These are phyloP conservation scores for Trissolcus basalis DNA, from an alignment of 1,140 invertebrate genomes.

Conservation along the genomic window DNA sequence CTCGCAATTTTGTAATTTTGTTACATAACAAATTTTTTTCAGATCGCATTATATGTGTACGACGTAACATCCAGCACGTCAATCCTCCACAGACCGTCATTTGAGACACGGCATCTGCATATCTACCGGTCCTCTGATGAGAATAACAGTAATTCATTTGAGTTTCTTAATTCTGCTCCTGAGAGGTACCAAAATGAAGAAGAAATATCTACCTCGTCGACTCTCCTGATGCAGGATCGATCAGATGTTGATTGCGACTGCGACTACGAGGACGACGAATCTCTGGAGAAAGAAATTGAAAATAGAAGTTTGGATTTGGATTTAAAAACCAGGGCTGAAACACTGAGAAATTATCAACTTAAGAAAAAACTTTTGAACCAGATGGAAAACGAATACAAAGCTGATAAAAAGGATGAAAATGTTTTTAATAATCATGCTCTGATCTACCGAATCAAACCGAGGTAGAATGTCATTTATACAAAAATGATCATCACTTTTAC, in stretches of 20 bases:
- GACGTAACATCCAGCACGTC: slow-evolving; percentile 72
- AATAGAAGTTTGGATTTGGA: slow-evolving; percentile 32
- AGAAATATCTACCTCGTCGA: slow-evolving; percentile 4
- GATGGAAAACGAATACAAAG: slow-evolving; percentile 32
- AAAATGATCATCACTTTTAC: too few species aligned
- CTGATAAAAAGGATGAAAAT: slow-evolving; percentile 54
- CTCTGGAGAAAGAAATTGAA: slow-evolving; percentile 14
- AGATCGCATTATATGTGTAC: slow-evolving; percentile 74
- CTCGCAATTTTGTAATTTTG: too few species aligned
- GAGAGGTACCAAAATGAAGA: not conserved
- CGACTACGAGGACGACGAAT: slow-evolving; percentile 49
- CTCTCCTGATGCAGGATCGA: slow-evolving; percentile 38
- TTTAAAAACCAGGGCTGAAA: slow-evolving; percentile 64
- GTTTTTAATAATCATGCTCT: slow-evolving; percentile 69
- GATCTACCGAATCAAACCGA: slow-evolving; percentile 68
- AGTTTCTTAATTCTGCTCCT: not conserved
- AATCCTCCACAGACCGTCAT: slow-evolving; percentile 64
- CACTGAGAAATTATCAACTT: slow-evolving; percentile 66
- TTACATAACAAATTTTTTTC: too few species aligned
- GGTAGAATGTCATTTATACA: slow-evolving; percentile 44
- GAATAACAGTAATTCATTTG: not conserved
- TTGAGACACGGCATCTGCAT: slow-evolving; percentile 72
- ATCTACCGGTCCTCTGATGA: slow-evolving; percentile 66
- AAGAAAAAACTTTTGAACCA: slow-evolving; percentile 61
- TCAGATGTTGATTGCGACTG: slow-evolving; percentile 49